These are phyloP conservation scores for Carlito syrichta DNA, from an alignment of 2,113 vertebrate species.

Conservation along the genomic window DNA sequence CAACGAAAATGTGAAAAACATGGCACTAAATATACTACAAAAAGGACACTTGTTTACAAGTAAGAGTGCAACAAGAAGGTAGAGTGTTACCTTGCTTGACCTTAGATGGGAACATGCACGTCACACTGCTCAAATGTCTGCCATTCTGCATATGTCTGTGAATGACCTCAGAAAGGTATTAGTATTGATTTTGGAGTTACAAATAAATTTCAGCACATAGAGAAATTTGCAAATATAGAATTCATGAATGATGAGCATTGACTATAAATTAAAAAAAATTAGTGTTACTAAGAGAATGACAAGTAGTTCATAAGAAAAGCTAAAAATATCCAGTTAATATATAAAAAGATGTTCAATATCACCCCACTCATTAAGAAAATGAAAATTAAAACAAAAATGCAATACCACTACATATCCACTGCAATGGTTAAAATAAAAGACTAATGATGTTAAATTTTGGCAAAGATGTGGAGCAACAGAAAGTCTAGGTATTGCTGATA, in stretches of 20 bases:
- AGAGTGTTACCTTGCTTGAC: background rate
- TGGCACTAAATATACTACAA: background rate
- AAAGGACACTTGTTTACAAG: background rate
- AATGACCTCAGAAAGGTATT: background rate
- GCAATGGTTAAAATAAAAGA: background rate
- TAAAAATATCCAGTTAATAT: background rate
- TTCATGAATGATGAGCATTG: background rate
- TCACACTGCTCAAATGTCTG: background rate
- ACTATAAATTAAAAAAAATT: no score
- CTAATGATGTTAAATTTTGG: accelerated
- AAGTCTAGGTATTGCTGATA: background rate
- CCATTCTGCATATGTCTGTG: background rate
- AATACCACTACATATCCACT: background rate
- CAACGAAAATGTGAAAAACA: background rate
- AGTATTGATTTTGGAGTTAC: background rate
- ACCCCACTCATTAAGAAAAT: background rate
- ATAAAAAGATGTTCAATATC: background rate
- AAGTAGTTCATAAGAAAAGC: background rate
- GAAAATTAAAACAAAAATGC: background rate
- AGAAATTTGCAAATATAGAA: background rate
- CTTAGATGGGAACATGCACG: background rate
- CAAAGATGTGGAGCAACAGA: background rate
- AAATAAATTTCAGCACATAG: background rate
- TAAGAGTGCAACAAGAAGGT: background rate
- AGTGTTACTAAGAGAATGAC: background rate